Percentiles rank a stretch among this genome's conserved stretches.
Conservation (phyloP, 2,888 invertebrate genomes). For the Thecocarcelia acutangulata region DNA sequence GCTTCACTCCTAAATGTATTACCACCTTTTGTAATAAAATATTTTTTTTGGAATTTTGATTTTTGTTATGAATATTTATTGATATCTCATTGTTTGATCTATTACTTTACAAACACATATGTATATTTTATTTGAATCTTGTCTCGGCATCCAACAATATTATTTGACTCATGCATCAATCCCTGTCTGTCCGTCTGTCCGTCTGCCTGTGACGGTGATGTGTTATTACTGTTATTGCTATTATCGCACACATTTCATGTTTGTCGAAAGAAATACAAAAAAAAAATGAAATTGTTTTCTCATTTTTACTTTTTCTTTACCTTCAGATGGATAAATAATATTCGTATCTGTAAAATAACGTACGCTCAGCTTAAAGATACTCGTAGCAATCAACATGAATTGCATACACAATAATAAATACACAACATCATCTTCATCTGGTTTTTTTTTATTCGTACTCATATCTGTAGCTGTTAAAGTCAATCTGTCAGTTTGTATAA, state of each 20-base stretch:
- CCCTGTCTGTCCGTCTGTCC: not conserved
- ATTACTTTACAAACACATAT: too few species aligned
- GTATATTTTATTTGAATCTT: too few species aligned
- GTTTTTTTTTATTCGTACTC: not conserved
- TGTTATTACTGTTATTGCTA: slow-evolving; percentile 22
- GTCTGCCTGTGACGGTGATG: slow-evolving; percentile 5
- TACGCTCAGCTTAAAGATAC: not conserved
- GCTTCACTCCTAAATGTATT: too few species aligned
- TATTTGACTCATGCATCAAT: slow-evolving; percentile 23
- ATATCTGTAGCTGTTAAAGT: not conserved
- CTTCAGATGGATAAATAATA: slow-evolving; percentile 12
- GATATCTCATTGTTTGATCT: too few species aligned
- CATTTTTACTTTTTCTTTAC: slow-evolving; percentile 30
- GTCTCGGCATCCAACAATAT: not conserved
- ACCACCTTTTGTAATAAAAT: too few species aligned
- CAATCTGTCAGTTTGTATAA: slow-evolving; percentile 11
- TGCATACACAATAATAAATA: not conserved
- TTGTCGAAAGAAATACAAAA: not conserved
- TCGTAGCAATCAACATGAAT: not conserved
- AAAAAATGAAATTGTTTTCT: slow-evolving; percentile 21
- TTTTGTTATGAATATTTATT: too few species aligned
- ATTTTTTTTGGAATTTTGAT: too few species aligned
- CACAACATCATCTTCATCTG: not conserved
- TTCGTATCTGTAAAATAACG: slow-evolving; percentile 2
- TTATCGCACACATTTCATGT: slow-evolving; percentile 38